A percentile compares a stretch with the other conserved stretches of the same genome.
These are phyloP conservation scores for Staurois parvus DNA, from an alignment of 2,797 vertebrate species.

Conservation along the genomic window DNA sequence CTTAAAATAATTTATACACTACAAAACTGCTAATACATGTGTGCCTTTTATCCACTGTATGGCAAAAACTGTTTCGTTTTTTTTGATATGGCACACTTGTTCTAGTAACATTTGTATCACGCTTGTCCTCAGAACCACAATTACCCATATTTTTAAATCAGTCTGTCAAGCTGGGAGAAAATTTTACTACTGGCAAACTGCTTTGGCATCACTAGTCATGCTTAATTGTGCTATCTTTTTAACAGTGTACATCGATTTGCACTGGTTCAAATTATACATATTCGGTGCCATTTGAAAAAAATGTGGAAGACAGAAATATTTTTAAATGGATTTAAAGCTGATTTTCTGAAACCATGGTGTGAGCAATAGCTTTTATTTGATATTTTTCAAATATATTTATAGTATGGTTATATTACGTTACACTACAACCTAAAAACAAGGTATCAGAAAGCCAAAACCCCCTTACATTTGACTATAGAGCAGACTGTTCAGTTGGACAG, in stretches of 20 bases:
- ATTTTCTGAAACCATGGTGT: no score
- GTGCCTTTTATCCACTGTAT: constrained; percentile 7
- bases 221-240: not conserved
- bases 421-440: no score
- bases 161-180: constrained; percentile 5
- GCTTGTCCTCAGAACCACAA: not conserved
- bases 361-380: no score
- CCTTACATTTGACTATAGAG: no score
- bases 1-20: no score
- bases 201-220: not conserved
- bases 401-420: no score
- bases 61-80: constrained; percentile 7
- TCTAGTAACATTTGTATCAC: not conserved
- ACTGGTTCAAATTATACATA: not conserved
- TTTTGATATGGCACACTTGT: not conserved
- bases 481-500: no score
- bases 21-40: not conserved
- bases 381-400: no score
- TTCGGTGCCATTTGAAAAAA: not conserved
- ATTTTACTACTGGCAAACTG: constrained; percentile 11
- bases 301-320: no score
- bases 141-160: constrained; percentile 4
- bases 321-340: not conserved
- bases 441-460: no score
- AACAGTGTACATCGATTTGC: not conserved